phyloP scores from a whole-genome alignment of 2,888 invertebrate species.

The Zaprionus lineosus region DNA sequence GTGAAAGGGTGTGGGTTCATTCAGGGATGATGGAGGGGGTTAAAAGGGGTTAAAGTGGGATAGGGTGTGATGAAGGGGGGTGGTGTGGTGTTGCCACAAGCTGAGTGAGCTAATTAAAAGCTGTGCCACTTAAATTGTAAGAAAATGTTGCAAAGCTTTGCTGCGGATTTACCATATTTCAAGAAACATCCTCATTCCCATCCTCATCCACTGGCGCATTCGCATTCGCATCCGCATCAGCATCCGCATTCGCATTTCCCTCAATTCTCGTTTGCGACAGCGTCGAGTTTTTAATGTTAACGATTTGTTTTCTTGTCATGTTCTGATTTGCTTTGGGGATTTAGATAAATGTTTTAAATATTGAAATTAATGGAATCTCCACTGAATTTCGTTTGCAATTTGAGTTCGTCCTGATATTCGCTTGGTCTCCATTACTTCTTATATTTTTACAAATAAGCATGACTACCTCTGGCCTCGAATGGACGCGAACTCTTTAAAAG shows the following conservation, averaged over 20 bases:
- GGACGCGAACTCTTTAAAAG: no score
- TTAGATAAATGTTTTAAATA: slow-evolving; percentile 53
- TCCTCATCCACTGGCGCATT: neutral
- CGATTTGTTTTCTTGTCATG: slow-evolving; percentile 56
- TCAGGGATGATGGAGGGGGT: no score
- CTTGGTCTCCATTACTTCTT: neutral
- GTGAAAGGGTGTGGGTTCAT: no score
- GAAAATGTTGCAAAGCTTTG: slow-evolving; percentile 59
- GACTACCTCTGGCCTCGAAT: no score
- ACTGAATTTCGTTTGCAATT: slow-evolving; percentile 20
- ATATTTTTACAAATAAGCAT: no score
- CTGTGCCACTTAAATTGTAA: slow-evolving; percentile 62
- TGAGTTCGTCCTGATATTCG: neutral
- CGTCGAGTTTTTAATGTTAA: slow-evolving; percentile 51
- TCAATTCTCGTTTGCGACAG: no score
- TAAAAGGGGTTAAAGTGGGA: no score
- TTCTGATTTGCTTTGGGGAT: slow-evolving; percentile 36
- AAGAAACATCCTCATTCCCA: slow-evolving; percentile 1
- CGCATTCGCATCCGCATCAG: slow-evolving; percentile 7
- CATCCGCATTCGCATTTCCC: slow-evolving; percentile 13
- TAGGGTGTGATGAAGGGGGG: neutral
- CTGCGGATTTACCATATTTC: slow-evolving; percentile 43
- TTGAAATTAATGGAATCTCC: slow-evolving; percentile 49
- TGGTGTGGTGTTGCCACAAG: slow-evolving; percentile 5
- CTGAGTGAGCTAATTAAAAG: slow-evolving; percentile 57